Conservation (phyloP, 2,888 invertebrate genomes). For the Drosophila gaucha region DNA sequence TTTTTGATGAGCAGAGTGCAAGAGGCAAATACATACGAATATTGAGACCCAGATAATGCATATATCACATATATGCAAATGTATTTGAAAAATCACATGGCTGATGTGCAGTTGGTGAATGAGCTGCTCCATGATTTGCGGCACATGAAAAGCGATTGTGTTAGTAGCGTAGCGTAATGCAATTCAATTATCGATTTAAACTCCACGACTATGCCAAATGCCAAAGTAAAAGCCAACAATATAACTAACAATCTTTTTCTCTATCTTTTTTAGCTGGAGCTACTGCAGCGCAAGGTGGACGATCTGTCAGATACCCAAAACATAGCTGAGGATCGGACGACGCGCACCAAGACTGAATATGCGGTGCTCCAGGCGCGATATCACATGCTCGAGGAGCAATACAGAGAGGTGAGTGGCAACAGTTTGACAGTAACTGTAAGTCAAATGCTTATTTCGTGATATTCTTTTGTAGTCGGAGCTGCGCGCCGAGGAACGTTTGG, state of each 20-base stretch:
- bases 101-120: slow-evolving; percentile 81
- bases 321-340: slow-evolving; percentile 94
- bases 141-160: slow-evolving; percentile 83
- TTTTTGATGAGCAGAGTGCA: slow-evolving; percentile 37
- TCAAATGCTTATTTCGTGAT: neutral
- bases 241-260: neutral
- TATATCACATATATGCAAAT: slow-evolving; percentile 74
- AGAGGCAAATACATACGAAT: slow-evolving; percentile 4
- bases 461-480: slow-evolving; percentile 88
- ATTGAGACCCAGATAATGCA: slow-evolving; percentile 55
- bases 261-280: slow-evolving; percentile 89
- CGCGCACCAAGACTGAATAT: slow-evolving; percentile 96
- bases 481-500: slow-evolving; percentile 90
- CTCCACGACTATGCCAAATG: neutral
- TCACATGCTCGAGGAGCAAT: slow-evolving; percentile 94
- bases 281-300: slow-evolving; percentile 96
- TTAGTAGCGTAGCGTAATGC: slow-evolving; percentile 69
- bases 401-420: slow-evolving; percentile 87
- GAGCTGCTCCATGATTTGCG: slow-evolving; percentile 83
- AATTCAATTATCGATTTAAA: neutral
- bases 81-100: slow-evolving; percentile 84
- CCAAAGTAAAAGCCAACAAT: neutral
- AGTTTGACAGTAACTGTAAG: neutral
- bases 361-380: slow-evolving; percentile 95
- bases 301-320: slow-evolving; percentile 94